These are phyloP conservation scores for Paguma larvata DNA, from an alignment of 2,797 vertebrate genomes.

Conservation along the genomic window DNA sequence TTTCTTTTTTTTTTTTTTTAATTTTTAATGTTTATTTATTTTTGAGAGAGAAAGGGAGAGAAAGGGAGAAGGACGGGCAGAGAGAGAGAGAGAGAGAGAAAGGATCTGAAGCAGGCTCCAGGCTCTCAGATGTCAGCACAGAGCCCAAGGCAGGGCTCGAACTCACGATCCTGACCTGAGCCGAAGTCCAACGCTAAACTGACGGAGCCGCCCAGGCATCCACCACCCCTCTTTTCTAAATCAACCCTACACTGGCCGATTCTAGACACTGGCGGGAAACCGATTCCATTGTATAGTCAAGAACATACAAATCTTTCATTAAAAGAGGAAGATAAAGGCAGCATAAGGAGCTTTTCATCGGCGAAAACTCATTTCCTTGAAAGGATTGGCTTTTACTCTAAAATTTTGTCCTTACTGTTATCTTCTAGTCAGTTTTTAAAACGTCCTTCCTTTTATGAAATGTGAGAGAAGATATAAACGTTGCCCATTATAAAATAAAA, in stretches of 20 bases:
- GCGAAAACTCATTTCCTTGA: background rate
- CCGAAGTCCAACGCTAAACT: no score
- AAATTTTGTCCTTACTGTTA: conserved; percentile 4
- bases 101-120: no score
- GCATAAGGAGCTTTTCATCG: background rate
- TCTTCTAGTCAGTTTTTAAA: background rate
- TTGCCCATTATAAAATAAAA: background rate
- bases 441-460: background rate
- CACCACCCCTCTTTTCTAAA: no score
- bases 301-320: background rate
- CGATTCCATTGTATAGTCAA: background rate
- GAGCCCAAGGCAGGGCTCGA: no score
- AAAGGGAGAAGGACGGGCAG: no score
- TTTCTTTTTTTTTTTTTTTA: no score
- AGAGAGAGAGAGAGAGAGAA: no score
- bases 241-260: background rate
- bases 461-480: background rate
- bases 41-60: no score
- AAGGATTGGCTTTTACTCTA: background rate
- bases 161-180: no score
- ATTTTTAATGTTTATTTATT: no score
- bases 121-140: no score
- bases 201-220: no score
- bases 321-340: conserved; percentile 1
- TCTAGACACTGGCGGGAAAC: background rate